A percentile compares a stretch with the other conserved stretches of the same genome.
These are phyloP conservation scores for Circaetus gallicus DNA, from an alignment of 2,113 vertebrate genomes.

Conservation along the genomic window DNA sequence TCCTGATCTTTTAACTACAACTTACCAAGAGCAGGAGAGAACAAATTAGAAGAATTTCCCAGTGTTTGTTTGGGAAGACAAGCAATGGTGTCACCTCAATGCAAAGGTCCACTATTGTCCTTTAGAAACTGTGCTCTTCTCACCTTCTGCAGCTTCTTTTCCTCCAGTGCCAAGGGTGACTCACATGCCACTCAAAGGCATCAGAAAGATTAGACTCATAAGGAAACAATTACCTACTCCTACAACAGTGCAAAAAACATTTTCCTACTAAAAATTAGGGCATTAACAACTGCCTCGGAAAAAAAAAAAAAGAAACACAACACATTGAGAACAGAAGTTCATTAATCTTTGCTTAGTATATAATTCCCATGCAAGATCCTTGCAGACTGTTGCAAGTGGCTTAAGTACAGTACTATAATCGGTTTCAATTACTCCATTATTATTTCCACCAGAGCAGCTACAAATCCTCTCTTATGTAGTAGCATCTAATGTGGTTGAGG, in stretches of 20 bases:
- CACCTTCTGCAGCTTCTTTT: not conserved
- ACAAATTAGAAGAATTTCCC: not conserved
- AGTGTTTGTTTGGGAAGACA: not conserved
- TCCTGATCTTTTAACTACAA: not conserved
- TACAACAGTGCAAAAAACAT: not conserved
- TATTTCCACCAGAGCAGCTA: not conserved
- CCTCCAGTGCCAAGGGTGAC: not conserved
- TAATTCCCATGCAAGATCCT: not conserved
- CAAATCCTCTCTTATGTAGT: not conserved
- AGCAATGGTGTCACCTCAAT: not conserved
- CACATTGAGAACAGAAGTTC: not conserved
- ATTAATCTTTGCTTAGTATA: constrained; percentile 18
- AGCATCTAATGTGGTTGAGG: not conserved
- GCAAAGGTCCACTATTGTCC: not conserved
- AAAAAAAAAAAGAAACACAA: not conserved
- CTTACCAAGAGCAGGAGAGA: not conserved
- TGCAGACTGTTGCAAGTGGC: constrained; percentile 19
- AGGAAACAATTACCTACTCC: constrained; percentile 44
- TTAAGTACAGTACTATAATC: not conserved
- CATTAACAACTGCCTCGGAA: not conserved
- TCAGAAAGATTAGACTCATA: constrained; percentile 10
- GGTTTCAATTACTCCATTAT: constrained; percentile 18
- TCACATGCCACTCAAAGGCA: not conserved
- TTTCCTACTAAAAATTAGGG: constrained; percentile 9
- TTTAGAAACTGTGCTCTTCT: not conserved